These are phyloP conservation scores for Delphinus delphis DNA, from an alignment of 2,113 vertebrate species.

Conservation along the genomic window DNA sequence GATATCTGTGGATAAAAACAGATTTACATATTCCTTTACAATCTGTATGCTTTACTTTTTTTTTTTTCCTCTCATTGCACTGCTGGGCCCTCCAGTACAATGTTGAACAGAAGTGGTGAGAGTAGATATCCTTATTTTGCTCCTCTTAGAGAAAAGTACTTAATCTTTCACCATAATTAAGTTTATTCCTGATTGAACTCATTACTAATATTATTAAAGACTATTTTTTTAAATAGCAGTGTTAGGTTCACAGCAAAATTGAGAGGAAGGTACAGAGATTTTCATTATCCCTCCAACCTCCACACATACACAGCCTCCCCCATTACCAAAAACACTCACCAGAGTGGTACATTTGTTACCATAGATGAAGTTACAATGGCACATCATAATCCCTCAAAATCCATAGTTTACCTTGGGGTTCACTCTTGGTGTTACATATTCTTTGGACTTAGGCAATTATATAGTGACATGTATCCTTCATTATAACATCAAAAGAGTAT, in stretches of 20 bases:
- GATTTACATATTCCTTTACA: background rate
- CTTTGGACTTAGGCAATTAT: background rate
- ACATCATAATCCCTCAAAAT: background rate
- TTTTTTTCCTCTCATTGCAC: background rate
- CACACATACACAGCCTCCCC: background rate
- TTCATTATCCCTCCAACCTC: background rate
- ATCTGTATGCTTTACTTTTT: background rate
- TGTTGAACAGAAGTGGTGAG: background rate
- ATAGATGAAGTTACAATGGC: background rate
- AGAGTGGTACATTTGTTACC: background rate
- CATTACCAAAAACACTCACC: background rate
- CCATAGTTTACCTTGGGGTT: background rate
- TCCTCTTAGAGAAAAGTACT: background rate
- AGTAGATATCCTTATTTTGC: background rate
- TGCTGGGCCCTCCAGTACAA: background rate
- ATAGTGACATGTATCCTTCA: background rate
- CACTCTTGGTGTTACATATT: background rate
- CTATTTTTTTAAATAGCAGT: background rate
- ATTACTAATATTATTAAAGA: background rate
- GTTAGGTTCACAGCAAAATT: background rate
- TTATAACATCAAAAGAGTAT: background rate
- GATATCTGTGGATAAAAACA: background rate
- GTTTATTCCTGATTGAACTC: background rate
- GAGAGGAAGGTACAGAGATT: background rate
- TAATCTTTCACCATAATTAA: background rate